These are phyloP conservation scores for Rutilus rutilus DNA, from an alignment of 2,113 vertebrate genomes.

Conservation along the genomic window DNA sequence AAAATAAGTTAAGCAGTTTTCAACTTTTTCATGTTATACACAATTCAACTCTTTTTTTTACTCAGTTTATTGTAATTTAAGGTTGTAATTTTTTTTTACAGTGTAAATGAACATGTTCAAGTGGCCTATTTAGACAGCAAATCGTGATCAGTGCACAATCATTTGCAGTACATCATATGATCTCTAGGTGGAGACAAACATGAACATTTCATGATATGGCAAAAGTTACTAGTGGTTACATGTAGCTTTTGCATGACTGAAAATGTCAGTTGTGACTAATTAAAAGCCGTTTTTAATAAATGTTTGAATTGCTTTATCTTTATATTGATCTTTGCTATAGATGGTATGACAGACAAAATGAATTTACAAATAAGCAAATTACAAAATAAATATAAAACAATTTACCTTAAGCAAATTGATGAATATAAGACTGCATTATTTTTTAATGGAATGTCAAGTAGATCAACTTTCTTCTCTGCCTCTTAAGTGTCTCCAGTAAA, in stretches of 20 bases:
- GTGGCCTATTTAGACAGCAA: neutral
- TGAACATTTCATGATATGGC: neutral
- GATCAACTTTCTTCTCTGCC: neutral
- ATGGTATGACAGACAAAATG: neutral
- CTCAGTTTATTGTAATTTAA: too few species aligned
- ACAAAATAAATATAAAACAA: too few species aligned
- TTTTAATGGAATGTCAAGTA: neutral
- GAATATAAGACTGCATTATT: neutral
- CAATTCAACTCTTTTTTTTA: too few species aligned
- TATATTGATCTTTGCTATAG: neutral
- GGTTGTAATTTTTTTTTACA: too few species aligned
- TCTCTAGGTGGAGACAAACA: slow-evolving; percentile 15
- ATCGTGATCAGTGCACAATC: neutral
- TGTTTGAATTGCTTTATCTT: neutral
- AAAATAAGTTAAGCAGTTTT: too few species aligned
- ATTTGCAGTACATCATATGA: neutral
- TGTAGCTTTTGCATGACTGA: neutral
- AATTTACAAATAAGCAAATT: too few species aligned
- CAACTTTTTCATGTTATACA: too few species aligned
- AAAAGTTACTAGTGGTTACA: neutral
- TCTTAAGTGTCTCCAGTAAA: slow-evolving; percentile 23
- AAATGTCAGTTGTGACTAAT: neutral
- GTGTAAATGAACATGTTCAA: neutral
- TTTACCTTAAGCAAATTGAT: neutral
- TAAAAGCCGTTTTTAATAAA: neutral